Evolutionary conservation across 2,113 vertebrate species (phyloP), one percentile per base, ranked within the genome.

Genomic region (Psephotus haematonotus): DNA sequence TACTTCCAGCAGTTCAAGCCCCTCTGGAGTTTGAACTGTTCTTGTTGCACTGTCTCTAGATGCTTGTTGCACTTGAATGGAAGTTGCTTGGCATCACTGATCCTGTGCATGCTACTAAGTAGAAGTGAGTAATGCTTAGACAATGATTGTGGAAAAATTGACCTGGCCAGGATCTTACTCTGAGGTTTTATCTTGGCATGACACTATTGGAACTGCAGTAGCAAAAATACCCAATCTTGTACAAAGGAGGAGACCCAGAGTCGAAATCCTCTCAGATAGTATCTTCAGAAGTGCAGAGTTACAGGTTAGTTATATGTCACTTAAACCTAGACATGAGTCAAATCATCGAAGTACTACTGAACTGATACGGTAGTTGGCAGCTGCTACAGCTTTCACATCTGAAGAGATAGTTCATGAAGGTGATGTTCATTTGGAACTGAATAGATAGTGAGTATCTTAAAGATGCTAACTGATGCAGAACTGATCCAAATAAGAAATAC

Each of bases 1-100:
- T 94, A 96, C 88, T 95, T 96, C 90, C 90, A 96, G 96, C 96
- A 96, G 92, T 96, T 96, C 96, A 97, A 96, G 93, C 95, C 93
- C 93, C 93, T 95, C 92, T 96, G 93, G 95, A 96, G 95, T 96
- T 96, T 96, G 95, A 96, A 96, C 96, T 97, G 95, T 89, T 96
- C 90, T 91, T 96, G 95, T 97, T 96, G 93, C 96, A 97, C 95
- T 96, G 95, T 97, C 95, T 96, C 93, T 96, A 96, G 95, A 97
- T 94, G 93, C 95, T 96, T 97, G 93, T 95, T 96, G 95, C 95
- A 97, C 92, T 97, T 96, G 93, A 96, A 94, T 95, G 95, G 96
- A 97, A 96, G 95, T 96, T 96, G 95, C 88, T 96, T 97, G 95
- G 93, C 96, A 96, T 96, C 95, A 96, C 95, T 97, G 96, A 92